Evolutionary conservation across 1,140 invertebrate species (phyloP), one percentile per base, ranked within the genome.

Genomic region (Aphelinus certus): DNA sequence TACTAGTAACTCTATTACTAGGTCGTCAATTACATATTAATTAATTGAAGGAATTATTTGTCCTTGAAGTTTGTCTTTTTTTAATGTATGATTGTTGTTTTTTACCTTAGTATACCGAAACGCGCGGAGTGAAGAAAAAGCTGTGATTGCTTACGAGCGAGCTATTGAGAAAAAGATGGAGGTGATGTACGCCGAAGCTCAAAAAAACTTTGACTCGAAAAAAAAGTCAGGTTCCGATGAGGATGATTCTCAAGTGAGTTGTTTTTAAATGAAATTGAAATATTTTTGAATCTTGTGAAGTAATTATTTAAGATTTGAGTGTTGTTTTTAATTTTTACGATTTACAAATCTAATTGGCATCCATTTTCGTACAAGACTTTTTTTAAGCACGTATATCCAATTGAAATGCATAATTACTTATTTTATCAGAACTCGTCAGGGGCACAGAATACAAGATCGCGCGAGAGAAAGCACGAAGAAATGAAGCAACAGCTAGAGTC

Each of bases 21-120:
- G 26, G 26, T 26, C 26, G 26, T 26, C 26, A 26, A 26, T 26
- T 26, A 26, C 26, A 26, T 26, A 26, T 26, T 26, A 26, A 26
- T 26, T 26, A 26, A 26, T 26, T 26, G 26, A 26, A 26, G 26
- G 26, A 26, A 26, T 26, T 26, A 26, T 26, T 26, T 26, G 26
- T 26, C 26, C 26, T 26, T 75, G 73, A 80, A 78, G 76, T 71
- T 72, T 60, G 43, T 57, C 51, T 68, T 56, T 57, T 60, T 68
- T 58, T 51, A 65, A 75, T 77, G 49, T 71, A 3, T 5, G 58
- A n/a, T 3, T 6, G 55, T 64, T 63, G 72, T 62, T 76, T 81
- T 78, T 73, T 78, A 10, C 81, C 79, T 58, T 46, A 90, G 89
- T 90, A 69, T 87, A 86, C 82, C 84, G 90, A 78, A 90, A 90